Conservation (phyloP, 2,113 vertebrate species). For the Sphyrna mokarran region DNA sequence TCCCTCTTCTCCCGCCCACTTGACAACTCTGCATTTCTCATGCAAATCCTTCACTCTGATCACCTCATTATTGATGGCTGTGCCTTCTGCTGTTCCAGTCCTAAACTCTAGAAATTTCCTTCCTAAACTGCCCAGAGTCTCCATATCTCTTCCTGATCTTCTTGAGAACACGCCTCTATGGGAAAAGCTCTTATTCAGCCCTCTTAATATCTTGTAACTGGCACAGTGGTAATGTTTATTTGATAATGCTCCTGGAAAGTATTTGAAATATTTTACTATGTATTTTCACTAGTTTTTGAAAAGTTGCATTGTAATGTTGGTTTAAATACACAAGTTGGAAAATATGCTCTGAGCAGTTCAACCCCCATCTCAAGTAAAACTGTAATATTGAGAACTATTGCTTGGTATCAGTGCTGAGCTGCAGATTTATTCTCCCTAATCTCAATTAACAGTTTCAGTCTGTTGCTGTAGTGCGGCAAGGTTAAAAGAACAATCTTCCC, state of each 20-base stretch:
- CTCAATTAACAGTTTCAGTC: not conserved
- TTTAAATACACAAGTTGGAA: not conserved
- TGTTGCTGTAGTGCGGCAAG: not conserved
- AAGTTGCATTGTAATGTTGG: not conserved
- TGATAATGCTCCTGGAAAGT: not conserved
- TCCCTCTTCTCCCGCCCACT: too few relatives aligned
- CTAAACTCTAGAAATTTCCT: not conserved
- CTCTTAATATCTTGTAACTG: not conserved
- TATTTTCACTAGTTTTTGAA: not conserved
- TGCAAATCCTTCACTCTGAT: too few relatives aligned
- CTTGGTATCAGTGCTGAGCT: not conserved
- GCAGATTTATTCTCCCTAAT: not conserved
- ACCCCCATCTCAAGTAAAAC: not conserved
- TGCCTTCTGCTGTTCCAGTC: too few relatives aligned
- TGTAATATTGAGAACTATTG: not conserved
- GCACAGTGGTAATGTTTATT: not conserved
- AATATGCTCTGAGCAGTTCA: too few relatives aligned
- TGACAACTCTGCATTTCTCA: too few relatives aligned
- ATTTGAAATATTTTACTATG: not conserved
- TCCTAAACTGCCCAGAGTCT: not conserved
- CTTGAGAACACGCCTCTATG: not conserved
- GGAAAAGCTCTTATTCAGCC: not conserved
- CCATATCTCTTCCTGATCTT: not conserved
- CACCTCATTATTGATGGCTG: too few relatives aligned
- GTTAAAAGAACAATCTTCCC: not conserved